phyloP scores from a whole-genome alignment of 2,113 vertebrate genomes.

The Oncorhynchus mykiss region DNA sequence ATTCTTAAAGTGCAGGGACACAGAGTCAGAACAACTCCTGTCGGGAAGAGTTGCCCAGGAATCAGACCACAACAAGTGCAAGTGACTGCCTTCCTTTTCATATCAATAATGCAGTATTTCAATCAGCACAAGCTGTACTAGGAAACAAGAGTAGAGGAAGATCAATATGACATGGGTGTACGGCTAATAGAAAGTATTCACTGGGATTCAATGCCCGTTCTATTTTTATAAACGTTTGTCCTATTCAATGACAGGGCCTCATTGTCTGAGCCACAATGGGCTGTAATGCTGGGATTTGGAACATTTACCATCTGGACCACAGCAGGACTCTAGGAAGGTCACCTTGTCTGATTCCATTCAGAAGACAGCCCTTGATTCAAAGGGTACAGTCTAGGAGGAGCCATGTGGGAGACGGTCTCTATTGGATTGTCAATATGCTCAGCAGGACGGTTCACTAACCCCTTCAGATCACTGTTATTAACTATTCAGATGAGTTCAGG shows the following conservation, averaged over 20 bases:
- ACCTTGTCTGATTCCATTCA: constrained; percentile 43
- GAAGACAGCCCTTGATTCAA: constrained; percentile 15
- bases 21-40: too few relatives aligned
- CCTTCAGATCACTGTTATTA: too few relatives aligned
- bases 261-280: constrained; percentile 40
- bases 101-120: constrained; percentile 2
- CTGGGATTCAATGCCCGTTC: constrained; percentile 5
- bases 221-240: constrained; percentile 26
- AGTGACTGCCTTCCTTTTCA: too few relatives aligned
- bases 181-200: neutral
- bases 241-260: constrained; percentile 2
- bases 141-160: neutral
- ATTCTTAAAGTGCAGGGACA: too few relatives aligned
- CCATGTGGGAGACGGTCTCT: too few relatives aligned
- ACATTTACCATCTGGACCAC: constrained; percentile 51
- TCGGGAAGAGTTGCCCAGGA: too few relatives aligned
- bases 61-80: too few relatives aligned
- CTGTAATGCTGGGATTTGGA: constrained; percentile 3
- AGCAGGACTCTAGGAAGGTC: constrained; percentile 45
- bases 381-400: too few relatives aligned
- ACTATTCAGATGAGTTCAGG: too few relatives aligned
- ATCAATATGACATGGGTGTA: neutral
- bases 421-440: too few relatives aligned
- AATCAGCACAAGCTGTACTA: constrained; percentile 21
- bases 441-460: too few relatives aligned